A percentile compares a stretch with the other conserved stretches of the same genome.
These are phyloP conservation scores for Hirudinaria manillensis DNA, from an alignment of 2,888 invertebrate species.

Conservation along the genomic window DNA sequence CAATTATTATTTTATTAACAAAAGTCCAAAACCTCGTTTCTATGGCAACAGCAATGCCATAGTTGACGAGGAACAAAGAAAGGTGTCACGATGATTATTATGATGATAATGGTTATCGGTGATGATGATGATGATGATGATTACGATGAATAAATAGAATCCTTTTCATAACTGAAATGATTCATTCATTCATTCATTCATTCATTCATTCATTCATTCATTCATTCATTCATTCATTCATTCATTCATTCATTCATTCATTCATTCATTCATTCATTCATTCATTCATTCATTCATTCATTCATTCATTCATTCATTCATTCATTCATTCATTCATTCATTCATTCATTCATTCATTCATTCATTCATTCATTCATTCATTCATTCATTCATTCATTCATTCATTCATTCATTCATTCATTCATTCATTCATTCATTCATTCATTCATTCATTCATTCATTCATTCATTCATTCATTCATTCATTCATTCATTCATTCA, in stretches of 20 bases:
- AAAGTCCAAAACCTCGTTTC: too few species aligned
- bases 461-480: neutral
- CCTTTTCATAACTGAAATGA: neutral
- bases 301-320: slow-evolving; percentile 2
- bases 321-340: neutral
- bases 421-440: neutral
- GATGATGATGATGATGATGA: too few species aligned
- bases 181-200: neutral
- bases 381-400: neutral
- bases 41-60: too few species aligned
- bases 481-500: too few species aligned
- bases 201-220: slow-evolving; percentile 1
- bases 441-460: neutral
- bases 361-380: neutral
- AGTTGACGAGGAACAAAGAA: too few species aligned
- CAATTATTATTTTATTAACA: too few species aligned
- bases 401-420: neutral
- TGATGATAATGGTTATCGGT: too few species aligned
- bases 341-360: neutral
- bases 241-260: slow-evolving; percentile 9
- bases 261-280: slow-evolving; percentile 1
- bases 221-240: slow-evolving; percentile 6
- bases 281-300: neutral
- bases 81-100: too few species aligned
- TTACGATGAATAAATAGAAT: too few species aligned